These are phyloP conservation scores for Bombus waltoni DNA, from an alignment of 1,140 invertebrate genomes.

Conservation along the genomic window DNA sequence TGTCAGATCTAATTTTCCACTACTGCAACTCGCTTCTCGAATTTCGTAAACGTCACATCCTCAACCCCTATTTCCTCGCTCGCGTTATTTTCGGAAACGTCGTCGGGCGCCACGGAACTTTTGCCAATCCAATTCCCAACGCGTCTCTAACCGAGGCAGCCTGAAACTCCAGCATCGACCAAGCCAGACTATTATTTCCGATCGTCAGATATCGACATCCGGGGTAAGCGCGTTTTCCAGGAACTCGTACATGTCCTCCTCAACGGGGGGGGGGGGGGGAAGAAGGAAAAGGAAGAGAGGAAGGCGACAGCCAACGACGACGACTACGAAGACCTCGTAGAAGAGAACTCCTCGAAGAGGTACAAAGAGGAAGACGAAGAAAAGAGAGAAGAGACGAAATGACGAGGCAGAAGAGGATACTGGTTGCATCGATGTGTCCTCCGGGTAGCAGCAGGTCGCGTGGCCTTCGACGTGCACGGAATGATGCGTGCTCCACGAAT, in stretches of 20 bases:
- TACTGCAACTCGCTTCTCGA: not conserved
- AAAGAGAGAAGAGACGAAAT: not conserved
- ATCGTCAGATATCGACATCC: slow-evolving; percentile 30
- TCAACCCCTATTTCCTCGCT: not conserved
- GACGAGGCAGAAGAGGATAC: not conserved
- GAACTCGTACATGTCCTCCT: slow-evolving; percentile 23
- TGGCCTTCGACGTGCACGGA: slow-evolving; percentile 78
- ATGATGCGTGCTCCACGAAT: slow-evolving; percentile 64
- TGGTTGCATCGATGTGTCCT: slow-evolving; percentile 50
- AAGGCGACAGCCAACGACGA: not conserved
- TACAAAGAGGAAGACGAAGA: not conserved
- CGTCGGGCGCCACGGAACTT: not conserved
- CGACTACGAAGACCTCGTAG: not conserved
- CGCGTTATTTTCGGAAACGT: not conserved
- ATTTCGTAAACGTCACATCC: not conserved
- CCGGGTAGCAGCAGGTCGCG: slow-evolving; percentile 73
- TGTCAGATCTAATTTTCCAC: not conserved
- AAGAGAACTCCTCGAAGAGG: not conserved
- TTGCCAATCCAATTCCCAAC: not conserved
- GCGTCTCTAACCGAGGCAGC: too few relatives aligned
- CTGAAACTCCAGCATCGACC: not conserved
- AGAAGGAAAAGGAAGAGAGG: slow-evolving; percentile 14
- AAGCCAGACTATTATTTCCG: slow-evolving; percentile 17
- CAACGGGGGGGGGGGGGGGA: not conserved
- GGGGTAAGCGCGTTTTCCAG: slow-evolving; percentile 31